Conservation (phyloP, 2,888 invertebrate species). For the Aleiodes leptofemur region DNA sequence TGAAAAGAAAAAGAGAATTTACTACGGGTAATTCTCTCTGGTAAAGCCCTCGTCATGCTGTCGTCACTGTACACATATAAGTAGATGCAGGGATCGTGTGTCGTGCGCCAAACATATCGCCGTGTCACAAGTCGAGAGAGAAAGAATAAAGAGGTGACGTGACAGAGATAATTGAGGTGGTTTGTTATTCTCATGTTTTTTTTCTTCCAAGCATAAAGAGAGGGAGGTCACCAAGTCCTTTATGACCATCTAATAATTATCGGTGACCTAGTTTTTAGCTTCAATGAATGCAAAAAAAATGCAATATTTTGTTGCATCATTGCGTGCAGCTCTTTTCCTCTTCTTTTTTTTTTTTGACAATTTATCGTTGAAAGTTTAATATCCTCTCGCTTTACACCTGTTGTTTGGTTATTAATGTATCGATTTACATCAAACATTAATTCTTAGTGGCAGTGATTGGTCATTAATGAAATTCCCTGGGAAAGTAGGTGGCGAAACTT, state of each 20-base stretch:
- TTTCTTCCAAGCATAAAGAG: background rate
- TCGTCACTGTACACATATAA: too few relatives aligned
- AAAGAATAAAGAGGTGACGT: background rate
- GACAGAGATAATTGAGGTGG: slow-evolving; percentile 14
- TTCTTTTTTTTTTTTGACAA: background rate
- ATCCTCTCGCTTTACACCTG: slow-evolving; percentile 30
- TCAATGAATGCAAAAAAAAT: background rate
- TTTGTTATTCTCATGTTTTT: slow-evolving; percentile 3
- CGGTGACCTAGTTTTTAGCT: slow-evolving; percentile 17
- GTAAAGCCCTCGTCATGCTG: too few relatives aligned
- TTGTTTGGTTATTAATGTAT: slow-evolving; percentile 23
- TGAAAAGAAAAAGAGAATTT: too few relatives aligned
- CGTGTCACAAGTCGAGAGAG: too few relatives aligned
- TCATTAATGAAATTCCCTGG: slow-evolving; percentile 4
- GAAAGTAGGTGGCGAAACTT: background rate
- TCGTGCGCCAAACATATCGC: too few relatives aligned
- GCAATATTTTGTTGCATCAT: slow-evolving; percentile 25
- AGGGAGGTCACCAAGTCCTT: slow-evolving; percentile 7
- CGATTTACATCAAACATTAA: slow-evolving; percentile 35
- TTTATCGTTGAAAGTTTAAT: slow-evolving; percentile 24
- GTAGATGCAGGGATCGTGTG: too few relatives aligned
- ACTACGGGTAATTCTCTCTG: too few relatives aligned
- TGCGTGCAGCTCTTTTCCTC: background rate
- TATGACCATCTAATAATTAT: slow-evolving; percentile 25
- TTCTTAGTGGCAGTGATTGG: slow-evolving; percentile 7